Base-by-base conservation (phyloP, 2,888 invertebrate species). In the Empis livida region DNA sequence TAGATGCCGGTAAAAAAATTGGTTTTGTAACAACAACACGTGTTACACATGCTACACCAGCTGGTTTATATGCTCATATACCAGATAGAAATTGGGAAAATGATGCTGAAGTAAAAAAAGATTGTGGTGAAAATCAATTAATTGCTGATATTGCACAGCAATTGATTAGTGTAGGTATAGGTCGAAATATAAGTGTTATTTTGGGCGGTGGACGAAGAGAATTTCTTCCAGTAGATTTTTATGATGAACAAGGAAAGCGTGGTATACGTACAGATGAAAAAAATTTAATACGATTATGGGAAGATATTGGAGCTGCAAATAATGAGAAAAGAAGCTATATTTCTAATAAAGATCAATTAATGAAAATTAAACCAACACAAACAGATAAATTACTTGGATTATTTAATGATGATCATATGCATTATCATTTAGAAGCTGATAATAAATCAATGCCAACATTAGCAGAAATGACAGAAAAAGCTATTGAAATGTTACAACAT, bases 41-140 rank as follows among this genome's bases (percentile, higher is more conserved):
- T 32, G 78, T 89, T 1, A 88, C 88, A 0, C 85, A 88, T 59
- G 89, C 87, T 0, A 80, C 84, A 0, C 87, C 87, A 0, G 80
- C 82, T 0, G 79, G 77, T 0, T 70, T 76, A 56, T 79, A 76
- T 56, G 77, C 79, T 0, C 77, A 79, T 50, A 74, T 76, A 0
- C 79, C 84, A 0, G 75, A 81, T 48, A 71, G 87, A 10, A 71
- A 77, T 41, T 88, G 86, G 86, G 87, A 88, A 61, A 71, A 69
- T 30, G 84, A 87, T 56, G 63, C 67, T 0, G 76, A 79, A 42
- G 63, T 83, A 1, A 55, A 59, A 1, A 63, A 64, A 0, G 61
- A 59, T 2, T 69, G 71, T 11, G 64, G 67, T 42, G 61, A 71
- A 14, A 67, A 72, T 0, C 58, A 58, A 2, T 56, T 64, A 1